Evolutionary conservation across 2,888 invertebrate genomes (phyloP), one percentile per base, ranked within the genome.

Genomic region (Seira musarum): DNA sequence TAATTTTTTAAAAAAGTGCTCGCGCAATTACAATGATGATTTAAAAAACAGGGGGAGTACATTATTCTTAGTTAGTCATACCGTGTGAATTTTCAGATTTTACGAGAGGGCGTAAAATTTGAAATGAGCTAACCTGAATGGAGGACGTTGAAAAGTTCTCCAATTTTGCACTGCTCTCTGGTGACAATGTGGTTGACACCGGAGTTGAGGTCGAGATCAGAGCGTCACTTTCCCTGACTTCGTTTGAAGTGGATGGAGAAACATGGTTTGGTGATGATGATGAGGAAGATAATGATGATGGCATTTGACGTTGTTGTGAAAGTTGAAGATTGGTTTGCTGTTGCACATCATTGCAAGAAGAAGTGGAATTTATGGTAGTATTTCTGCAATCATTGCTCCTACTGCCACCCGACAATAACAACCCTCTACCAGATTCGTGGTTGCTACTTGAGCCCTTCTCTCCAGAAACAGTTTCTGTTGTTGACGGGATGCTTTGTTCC

Each of bases 221-320:
- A 17, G 3, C 13, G 10, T 21, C 61, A 61, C 17, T 22, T 21
- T 17, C 21, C 19, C 61, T 19, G 22, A 10, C 17, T 17, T 21
- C 22, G 8, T 17, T 61, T 61, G 61, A 21, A 17, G 22, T 61
- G 22, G 19, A 13, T 2, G 53, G 10, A 61, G 61, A 61, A 17
- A 19, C 61, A 21, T 17, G 61, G 17, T 10, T 2, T 61, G 61
- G 22, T n/a, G 61, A 30, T n/a, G 61, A 30, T 30, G 30, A 30
- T 53, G 17, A 53, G 53, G 53, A 53, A n/a, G 53, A 53, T 53
- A 53, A n/a, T 53, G 15, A n/a, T 17, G 17, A 17, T 53, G 15
- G 13, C 53, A n/a, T 53, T 65, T 40, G 67, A 13, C 6, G 22
- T 21, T 24, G 63, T 64, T 73, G 64, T 19, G 73, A 73, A 53